Base-by-base conservation (phyloP, 2,888 invertebrate genomes). In the Protodeltote pygarga region DNA sequence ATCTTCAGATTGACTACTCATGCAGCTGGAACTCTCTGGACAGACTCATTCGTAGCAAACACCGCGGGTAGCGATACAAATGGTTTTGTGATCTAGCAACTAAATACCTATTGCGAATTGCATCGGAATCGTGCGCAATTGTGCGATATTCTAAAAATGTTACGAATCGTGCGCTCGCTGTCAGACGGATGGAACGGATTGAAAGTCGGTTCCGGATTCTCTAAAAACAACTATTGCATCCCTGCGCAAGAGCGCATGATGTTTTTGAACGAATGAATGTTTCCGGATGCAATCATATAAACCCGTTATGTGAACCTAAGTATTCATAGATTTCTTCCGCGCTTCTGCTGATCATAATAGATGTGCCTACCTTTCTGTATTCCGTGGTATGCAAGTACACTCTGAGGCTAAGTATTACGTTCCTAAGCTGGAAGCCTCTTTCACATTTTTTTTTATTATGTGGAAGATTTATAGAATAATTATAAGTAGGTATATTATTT, bases 1-100 rank as follows among this genome's bases (percentile, higher is more conserved):
- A 96, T 71, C 89, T 96, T 32, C 95, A 96, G 87, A 96, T 96
- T 65, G 96, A 96, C 79, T 96, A 96, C 75, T 95, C 96, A 1
- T 95, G 94, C 83, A 96, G 95, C 85, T 96, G 96, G 96, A 95
- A 95, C 81, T 95, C 95, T 45, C 90, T 96, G 54, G 95, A 96
- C 79, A 94, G 95, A 74, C 95, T 95, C 65, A 96, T 96, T 71
- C 92, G 93, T 52, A 92, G 93, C 76, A 92, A 89, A 74, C 85
- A 74, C 29, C 39, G 67, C 28, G 48, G 42, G 5, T 65, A 52
- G 0, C 17, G 6, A 13, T 14, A 35, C n/a, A 35, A 39, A 14
- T 24, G 23, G 27, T 13, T 31, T 6, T 33, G 31, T 16, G 11
- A 23, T 9, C 10, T 11, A 21, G 16, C 21, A 9, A 6, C 23